Percentiles rank a stretch among this genome's conserved stretches.
phyloP scores from a whole-genome alignment of 2,797 vertebrate species.

The Lithobates sylvaticus region DNA sequence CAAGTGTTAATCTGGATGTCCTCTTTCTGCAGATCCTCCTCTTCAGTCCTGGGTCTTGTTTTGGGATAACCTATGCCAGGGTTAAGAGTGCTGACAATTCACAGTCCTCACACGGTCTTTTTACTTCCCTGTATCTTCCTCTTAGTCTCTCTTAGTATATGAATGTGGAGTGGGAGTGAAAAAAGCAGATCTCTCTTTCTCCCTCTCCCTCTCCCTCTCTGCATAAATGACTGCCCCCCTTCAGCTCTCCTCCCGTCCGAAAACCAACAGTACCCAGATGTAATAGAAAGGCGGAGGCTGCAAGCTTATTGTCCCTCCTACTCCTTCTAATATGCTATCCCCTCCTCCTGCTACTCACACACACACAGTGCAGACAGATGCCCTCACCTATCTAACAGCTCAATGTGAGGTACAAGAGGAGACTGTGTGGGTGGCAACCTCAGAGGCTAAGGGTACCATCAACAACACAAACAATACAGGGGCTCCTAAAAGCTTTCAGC shows the following conservation, averaged over 20 bases:
- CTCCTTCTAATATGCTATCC: conserved; percentile 14
- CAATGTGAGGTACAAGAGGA: conserved; percentile 19
- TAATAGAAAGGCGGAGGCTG: conserved; percentile 65
- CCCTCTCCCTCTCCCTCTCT: conserved; percentile 58
- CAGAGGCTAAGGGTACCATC: neutral
- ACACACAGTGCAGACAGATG: conserved; percentile 13
- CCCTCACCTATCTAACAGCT: conserved; percentile 47
- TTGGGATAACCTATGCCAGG: conserved; percentile 55
- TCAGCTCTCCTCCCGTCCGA: conserved; percentile 59
- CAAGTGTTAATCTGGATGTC: conserved; percentile 27
- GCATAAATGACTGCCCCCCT: conserved; percentile 70
- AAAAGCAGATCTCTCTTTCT: conserved; percentile 62
- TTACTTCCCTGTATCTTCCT: neutral
- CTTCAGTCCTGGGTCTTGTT: neutral
- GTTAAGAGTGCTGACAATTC: conserved; percentile 64
- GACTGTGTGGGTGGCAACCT: conserved; percentile 15
- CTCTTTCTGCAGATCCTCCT: conserved; percentile 23
- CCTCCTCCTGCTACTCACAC: conserved; percentile 26
- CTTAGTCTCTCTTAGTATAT: neutral
- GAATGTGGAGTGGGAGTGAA: conserved; percentile 66
- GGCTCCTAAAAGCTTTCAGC: neutral
- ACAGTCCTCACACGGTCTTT: conserved; percentile 65
- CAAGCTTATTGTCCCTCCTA: conserved; percentile 19
- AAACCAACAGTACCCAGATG: conserved; percentile 58
- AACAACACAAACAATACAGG: neutral